Evolutionary conservation across 2,888 invertebrate genomes (phyloP), one percentile per base, ranked within the genome.

Genomic region (Aquatica leii): DNA sequence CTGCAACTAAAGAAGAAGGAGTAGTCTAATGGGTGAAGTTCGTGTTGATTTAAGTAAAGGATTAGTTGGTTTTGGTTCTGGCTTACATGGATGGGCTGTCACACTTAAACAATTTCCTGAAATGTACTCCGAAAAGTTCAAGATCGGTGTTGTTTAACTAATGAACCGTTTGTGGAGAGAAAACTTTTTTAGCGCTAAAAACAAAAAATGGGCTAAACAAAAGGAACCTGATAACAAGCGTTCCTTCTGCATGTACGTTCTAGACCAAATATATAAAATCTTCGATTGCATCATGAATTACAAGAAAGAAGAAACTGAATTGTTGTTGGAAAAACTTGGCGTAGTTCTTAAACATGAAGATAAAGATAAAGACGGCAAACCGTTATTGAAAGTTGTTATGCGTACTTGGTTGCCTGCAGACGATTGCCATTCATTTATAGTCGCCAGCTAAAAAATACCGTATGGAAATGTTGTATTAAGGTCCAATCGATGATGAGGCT

Each of bases 11-110:
- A 84, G 94, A 94, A 73, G 98, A 98, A 73, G 98, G 98, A 88
- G 92, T 74, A 98, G 98, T 62, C 99, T 99, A 58, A 99, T 99
- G 99, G 99, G 99, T 81, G 94, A 97, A 86, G 97, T 99, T 73
- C 91, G 95, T 78, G 98, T 94, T 74, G 97, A 98, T 83, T 98
- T 99, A 73, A 94, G 95, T 84, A 95, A 94, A 85, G 99, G 99
- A 74, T 98, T 97, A 67, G 99, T 99, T 68, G 99, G 99, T 79
- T 99, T 99, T 82, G 99, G 99, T 67, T 98, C 98, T 20, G 99
- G 99, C 77, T 93, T 99, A 68, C 99, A 99, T 83, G 98, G 99
- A 70, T 99, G 99, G 99, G 99, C 98, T 53, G 99, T 99, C 84
- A 99, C 99, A 69, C 88, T 99, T 72, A 99, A 99, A 86, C 98